These are phyloP conservation scores for Meta bourneti DNA, from an alignment of 2,888 invertebrate genomes.

Conservation along the genomic window DNA sequence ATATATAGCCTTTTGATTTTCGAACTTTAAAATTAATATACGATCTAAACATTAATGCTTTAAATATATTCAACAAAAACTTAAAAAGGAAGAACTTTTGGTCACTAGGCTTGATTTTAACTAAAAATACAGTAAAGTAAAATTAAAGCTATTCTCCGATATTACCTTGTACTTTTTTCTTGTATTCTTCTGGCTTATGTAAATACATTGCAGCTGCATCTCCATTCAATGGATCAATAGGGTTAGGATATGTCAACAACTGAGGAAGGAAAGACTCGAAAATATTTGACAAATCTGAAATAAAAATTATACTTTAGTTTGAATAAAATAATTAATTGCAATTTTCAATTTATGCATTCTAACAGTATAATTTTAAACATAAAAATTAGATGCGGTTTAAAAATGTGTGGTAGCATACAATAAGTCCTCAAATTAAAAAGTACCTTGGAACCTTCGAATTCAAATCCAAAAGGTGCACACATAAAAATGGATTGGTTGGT, in stretches of 20 bases:
- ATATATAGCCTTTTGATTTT: no score
- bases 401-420: background rate
- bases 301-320: slow-evolving; percentile 64
- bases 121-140: background rate
- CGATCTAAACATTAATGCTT: no score
- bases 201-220: slow-evolving; percentile 99
- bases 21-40: no score
- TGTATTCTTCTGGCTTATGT: slow-evolving; percentile 99
- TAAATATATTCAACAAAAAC: no score
- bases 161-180: slow-evolving; percentile 96
- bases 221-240: slow-evolving; percentile 99
- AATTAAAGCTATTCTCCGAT: background rate
- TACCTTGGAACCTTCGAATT: no score
- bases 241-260: slow-evolving; percentile 99
- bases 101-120: no score
- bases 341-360: no score
- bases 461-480: no score
- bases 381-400: no score
- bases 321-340: background rate
- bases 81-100: no score
- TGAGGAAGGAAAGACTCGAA: slow-evolving; percentile 99
- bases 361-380: no score
- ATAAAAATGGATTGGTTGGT: no score
- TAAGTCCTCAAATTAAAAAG: background rate
- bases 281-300: slow-evolving; percentile 97